Evolutionary conservation across 2,888 invertebrate species (phyloP).

Genomic region (Philaethria dido): DNA sequence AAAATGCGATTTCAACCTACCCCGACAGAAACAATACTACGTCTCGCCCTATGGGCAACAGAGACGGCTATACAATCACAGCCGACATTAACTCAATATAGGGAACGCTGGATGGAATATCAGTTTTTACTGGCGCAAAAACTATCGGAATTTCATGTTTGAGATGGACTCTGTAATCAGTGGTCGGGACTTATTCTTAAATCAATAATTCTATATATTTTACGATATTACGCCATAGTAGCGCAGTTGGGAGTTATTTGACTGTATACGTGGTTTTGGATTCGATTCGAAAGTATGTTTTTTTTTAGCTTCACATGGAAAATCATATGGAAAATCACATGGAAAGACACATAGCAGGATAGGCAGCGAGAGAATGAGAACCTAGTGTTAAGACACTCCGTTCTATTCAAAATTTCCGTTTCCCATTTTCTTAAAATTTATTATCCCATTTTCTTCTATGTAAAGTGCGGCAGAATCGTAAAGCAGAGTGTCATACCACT

Average conservation of each 20-base stretch:
- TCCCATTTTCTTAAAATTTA: too few relatives aligned
- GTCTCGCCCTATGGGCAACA: conserved; percentile 61
- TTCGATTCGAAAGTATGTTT: too few relatives aligned
- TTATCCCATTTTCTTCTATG: too few relatives aligned
- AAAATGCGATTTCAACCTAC: conserved; percentile 80
- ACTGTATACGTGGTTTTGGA: background rate
- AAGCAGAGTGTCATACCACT: background rate
- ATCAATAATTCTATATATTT: conserved; percentile 78
- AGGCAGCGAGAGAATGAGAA: too few relatives aligned
- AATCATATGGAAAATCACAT: too few relatives aligned
- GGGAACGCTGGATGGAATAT: conserved; percentile 79
- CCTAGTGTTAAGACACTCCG: too few relatives aligned
- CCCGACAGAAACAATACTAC: conserved; percentile 69
- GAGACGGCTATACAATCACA: conserved; percentile 74
- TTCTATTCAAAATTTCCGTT: too few relatives aligned
- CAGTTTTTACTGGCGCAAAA: conserved; percentile 81
- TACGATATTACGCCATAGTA: background rate
- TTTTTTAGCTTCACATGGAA: too few relatives aligned
- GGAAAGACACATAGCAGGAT: too few relatives aligned
- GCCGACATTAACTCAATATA: conserved; percentile 81
- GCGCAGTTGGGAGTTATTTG: background rate
- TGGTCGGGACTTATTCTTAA: conserved; percentile 75
- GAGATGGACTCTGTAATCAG: conserved; percentile 77
- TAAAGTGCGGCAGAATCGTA: too few relatives aligned
- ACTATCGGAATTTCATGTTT: conserved; percentile 80